Conservation (phyloP, 1,140 invertebrate genomes). For the Wiebesia pumilae region DNA sequence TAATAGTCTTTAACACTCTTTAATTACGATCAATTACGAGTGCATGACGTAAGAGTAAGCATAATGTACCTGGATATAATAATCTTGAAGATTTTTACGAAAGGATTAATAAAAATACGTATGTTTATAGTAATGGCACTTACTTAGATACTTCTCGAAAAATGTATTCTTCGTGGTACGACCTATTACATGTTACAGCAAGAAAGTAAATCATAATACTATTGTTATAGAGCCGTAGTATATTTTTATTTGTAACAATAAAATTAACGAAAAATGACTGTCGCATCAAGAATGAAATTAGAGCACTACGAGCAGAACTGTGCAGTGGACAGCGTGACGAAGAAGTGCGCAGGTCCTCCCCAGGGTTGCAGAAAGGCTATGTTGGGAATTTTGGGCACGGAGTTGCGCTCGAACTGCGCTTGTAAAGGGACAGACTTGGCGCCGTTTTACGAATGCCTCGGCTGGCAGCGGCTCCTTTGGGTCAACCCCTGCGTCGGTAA, state of each 20-base stretch:
- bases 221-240: too few relatives aligned
- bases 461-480: slow-evolving; percentile 93
- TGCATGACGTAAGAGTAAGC: too few relatives aligned
- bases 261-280: not conserved
- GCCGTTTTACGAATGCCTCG: slow-evolving; percentile 89
- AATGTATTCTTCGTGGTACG: too few relatives aligned
- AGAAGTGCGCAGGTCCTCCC: slow-evolving; percentile 89
- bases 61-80: too few relatives aligned
- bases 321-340: slow-evolving; percentile 90
- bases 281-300: slow-evolving; percentile 77
- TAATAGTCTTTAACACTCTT: too few relatives aligned
- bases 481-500: slow-evolving; percentile 93
- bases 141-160: too few relatives aligned
- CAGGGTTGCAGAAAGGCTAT: slow-evolving; percentile 87
- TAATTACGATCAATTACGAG: too few relatives aligned
- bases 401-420: slow-evolving; percentile 87
- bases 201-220: too few relatives aligned
- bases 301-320: slow-evolving; percentile 93
- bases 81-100: too few relatives aligned
- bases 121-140: too few relatives aligned
- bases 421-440: slow-evolving; percentile 89
- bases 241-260: too few relatives aligned
- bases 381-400: slow-evolving; percentile 89
- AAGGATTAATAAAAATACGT: not conserved
- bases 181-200: too few relatives aligned